phyloP scores from a whole-genome alignment of 2,113 vertebrate genomes.

The Dunckerocampus dactyliophorus region DNA sequence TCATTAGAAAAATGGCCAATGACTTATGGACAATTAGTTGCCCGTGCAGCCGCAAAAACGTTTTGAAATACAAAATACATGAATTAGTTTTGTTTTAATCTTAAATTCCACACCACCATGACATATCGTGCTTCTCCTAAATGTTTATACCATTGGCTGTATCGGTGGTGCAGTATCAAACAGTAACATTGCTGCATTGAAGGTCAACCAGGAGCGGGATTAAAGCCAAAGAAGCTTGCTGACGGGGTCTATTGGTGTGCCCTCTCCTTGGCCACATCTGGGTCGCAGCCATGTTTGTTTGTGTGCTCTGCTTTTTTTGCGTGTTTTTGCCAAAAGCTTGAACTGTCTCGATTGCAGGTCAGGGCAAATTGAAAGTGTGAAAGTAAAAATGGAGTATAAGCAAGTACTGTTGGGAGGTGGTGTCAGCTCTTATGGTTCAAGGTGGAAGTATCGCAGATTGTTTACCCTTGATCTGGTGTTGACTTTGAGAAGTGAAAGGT shows the following conservation, averaged over 20 bases:
- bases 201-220: slow-evolving; percentile 32
- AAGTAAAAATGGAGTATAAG: slow-evolving; percentile 22
- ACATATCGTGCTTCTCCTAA: too few species aligned
- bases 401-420: slow-evolving; percentile 18
- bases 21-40: too few species aligned
- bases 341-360: slow-evolving; percentile 35
- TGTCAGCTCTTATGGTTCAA: slow-evolving; percentile 33
- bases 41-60: too few species aligned
- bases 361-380: slow-evolving; percentile 42
- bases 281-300: slow-evolving; percentile 17
- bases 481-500: slow-evolving; percentile 12
- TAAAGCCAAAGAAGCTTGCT: slow-evolving; percentile 46
- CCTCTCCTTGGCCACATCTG: slow-evolving; percentile 38
- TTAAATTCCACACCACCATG: too few species aligned
- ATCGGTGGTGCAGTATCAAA: slow-evolving; percentile 28
- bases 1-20: too few species aligned
- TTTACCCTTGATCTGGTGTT: slow-evolving; percentile 23
- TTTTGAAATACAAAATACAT: too few species aligned
- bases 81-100: too few species aligned
- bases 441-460: slow-evolving; percentile 29
- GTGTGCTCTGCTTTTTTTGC: neutral
- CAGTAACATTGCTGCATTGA: slow-evolving; percentile 24
- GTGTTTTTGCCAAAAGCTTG: slow-evolving; percentile 16
- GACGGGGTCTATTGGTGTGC: slow-evolving; percentile 27
- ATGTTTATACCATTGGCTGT: neutral